phyloP scores from a whole-genome alignment of 2,888 invertebrate genomes.

The Eupsilia transversa region DNA sequence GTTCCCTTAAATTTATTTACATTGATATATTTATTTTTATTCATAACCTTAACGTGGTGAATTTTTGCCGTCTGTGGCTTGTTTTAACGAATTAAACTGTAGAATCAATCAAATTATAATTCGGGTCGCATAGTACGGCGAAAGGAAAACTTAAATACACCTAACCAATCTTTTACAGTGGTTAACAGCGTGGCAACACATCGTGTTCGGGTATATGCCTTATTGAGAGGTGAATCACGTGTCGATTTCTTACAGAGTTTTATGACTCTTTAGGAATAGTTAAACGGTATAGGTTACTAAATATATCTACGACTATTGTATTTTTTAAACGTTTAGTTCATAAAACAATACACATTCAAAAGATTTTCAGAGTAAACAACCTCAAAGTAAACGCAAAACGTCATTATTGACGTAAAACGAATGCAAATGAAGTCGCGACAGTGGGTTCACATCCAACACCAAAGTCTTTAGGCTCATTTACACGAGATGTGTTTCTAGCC shows the following conservation, averaged over 20 bases:
- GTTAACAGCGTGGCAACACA: no score
- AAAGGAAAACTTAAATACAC: neutral
- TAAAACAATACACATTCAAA: constrained; percentile 7
- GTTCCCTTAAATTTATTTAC: neutral
- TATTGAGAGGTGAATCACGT: no score
- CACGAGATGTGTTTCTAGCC: neutral
- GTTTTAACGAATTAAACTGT: neutral
- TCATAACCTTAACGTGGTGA: no score
- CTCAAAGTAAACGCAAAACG: constrained; percentile 9
- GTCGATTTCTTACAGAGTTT: no score
- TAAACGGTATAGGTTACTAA: no score
- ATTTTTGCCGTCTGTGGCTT: neutral
- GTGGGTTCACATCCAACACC: constrained; percentile 30
- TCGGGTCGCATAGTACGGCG: no score
- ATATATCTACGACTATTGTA: no score
- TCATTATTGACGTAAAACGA: constrained; percentile 38
- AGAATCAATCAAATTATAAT: neutral
- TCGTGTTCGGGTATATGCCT: no score
- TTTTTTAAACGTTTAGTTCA: neutral
- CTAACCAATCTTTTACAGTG: neutral
- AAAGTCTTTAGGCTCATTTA: constrained; percentile 40
- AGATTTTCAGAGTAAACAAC: constrained; percentile 19
- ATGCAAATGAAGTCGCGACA: constrained; percentile 37
- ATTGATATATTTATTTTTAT: constrained; percentile 1
- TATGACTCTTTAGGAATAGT: no score